Conservation (phyloP, 2,888 invertebrate genomes). For the Ernsta delagoae region DNA sequence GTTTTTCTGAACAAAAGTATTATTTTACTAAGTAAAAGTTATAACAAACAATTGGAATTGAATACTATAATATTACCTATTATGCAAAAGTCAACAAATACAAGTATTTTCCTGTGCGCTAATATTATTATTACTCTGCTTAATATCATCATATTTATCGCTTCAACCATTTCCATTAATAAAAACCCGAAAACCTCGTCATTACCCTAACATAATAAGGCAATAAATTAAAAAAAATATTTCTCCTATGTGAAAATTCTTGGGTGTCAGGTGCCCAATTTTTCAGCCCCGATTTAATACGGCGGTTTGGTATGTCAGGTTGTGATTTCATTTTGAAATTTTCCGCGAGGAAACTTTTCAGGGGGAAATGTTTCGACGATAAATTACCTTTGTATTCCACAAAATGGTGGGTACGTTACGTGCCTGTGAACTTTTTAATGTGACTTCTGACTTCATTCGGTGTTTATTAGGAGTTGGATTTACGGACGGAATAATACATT, state of each 20-base stretch:
- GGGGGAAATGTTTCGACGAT: slow-evolving; percentile 29
- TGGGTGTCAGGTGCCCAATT: not conserved
- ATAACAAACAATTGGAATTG: too few relatives aligned
- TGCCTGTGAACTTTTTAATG: slow-evolving; percentile 28
- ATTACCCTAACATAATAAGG: not conserved
- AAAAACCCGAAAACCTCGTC: too few relatives aligned
- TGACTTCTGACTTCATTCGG: slow-evolving; percentile 27
- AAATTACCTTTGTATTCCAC: slow-evolving; percentile 37
- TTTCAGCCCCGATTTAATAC: slow-evolving; percentile 28
- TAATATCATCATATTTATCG: too few relatives aligned
- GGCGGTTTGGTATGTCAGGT: slow-evolving; percentile 21
- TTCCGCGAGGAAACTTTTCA: slow-evolving; percentile 24
- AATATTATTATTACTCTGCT: too few relatives aligned
- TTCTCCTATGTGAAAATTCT: not conserved
- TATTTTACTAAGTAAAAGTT: too few relatives aligned
- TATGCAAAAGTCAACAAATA: too few relatives aligned
- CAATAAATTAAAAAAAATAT: not conserved
- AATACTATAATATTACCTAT: too few relatives aligned
- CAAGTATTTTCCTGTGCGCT: too few relatives aligned
- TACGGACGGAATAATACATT: not conserved
- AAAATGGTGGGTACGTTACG: slow-evolving; percentile 19
- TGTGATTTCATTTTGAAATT: slow-evolving; percentile 33
- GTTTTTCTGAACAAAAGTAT: too few relatives aligned
- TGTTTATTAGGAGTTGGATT: slow-evolving; percentile 13
- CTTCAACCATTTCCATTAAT: too few relatives aligned